phyloP scores from a whole-genome alignment of 2,113 vertebrate species.

The Danio rerio region DNA sequence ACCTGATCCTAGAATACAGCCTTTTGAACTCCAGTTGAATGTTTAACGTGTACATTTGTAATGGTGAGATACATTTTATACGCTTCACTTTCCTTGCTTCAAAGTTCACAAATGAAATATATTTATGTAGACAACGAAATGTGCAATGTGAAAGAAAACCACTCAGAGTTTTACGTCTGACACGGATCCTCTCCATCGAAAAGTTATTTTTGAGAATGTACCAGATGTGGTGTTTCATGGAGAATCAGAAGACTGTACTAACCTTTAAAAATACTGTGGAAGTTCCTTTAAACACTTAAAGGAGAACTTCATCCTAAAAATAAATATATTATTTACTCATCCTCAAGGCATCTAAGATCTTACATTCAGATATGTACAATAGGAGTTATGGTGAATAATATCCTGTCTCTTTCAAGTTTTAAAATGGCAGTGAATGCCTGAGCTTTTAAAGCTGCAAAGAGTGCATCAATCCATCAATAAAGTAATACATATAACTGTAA shows the following conservation, averaged over 20 bases:
- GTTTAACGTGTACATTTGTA: slow-evolving; percentile 40
- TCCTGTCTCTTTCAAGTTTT: no score
- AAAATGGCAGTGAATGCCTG: no score
- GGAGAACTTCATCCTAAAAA: no score
- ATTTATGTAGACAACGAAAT: slow-evolving; percentile 20
- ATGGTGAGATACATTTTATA: slow-evolving; percentile 18
- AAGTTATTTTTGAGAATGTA: neutral
- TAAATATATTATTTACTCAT: no score
- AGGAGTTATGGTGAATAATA: no score
- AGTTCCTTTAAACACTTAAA: neutral
- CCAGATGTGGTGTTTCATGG: neutral
- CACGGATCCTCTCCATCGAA: neutral
- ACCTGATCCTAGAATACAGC: neutral
- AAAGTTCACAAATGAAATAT: slow-evolving; percentile 28
- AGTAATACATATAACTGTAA: no score
- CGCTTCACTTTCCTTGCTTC: slow-evolving; percentile 4
- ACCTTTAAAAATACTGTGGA: neutral
- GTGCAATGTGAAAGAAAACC: slow-evolving; percentile 28
- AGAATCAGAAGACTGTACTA: neutral
- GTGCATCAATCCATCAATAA: no score
- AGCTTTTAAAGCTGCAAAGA: no score
- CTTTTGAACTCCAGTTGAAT: slow-evolving; percentile 33
- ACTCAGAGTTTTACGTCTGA: neutral
- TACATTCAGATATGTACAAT: no score
- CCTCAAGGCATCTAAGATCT: no score